Evolutionary conservation across 2,888 invertebrate genomes (phyloP).

Genomic region (Tenodera sinensis): DNA sequence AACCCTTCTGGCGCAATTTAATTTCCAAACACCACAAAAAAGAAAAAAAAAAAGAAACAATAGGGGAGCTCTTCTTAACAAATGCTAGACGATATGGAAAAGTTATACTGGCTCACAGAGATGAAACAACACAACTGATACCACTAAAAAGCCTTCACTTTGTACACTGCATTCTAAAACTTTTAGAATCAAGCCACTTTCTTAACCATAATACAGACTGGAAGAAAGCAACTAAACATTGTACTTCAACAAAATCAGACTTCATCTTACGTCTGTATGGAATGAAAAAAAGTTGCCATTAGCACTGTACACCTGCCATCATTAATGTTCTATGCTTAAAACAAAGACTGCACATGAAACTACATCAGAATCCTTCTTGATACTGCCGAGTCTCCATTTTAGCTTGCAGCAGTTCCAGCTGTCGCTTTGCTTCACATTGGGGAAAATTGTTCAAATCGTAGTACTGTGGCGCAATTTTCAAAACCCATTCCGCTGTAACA

Average conservation of each 20-base stretch:
- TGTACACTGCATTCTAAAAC: neutral
- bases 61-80: neutral
- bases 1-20: neutral
- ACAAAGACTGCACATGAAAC: neutral
- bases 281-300: neutral
- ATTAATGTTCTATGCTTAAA: neutral
- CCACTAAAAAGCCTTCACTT: neutral
- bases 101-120: neutral
- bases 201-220: neutral
- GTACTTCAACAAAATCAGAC: neutral
- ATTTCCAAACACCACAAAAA: neutral
- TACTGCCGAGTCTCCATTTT: slow-evolving; percentile 82
- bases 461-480: slow-evolving; percentile 95
- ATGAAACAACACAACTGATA: neutral
- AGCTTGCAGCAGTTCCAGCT: slow-evolving; percentile 82
- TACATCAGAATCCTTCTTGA: slow-evolving; percentile 75
- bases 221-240: neutral
- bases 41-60: neutral
- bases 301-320: neutral
- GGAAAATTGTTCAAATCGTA: slow-evolving; percentile 98
- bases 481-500: slow-evolving; percentile 81
- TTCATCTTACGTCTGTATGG: neutral
- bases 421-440: slow-evolving; percentile 92
- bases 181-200: neutral
- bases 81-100: neutral